phyloP scores from a whole-genome alignment of 1,140 invertebrate species.

The Drosophila truncata region DNA sequence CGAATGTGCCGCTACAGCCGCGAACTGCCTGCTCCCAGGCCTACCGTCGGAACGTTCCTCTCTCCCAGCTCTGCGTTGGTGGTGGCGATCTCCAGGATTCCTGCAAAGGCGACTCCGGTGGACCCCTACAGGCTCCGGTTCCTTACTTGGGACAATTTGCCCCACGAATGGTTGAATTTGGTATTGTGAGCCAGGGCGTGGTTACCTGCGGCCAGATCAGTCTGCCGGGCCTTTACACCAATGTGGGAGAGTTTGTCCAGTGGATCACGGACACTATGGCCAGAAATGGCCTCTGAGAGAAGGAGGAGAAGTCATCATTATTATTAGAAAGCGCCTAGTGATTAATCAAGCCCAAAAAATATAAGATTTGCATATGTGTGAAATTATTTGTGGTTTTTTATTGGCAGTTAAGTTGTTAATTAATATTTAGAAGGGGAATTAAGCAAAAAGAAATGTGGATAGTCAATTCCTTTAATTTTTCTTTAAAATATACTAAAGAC shows the following conservation, averaged over 20 bases:
- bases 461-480: too few relatives aligned
- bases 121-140: slow-evolving; percentile 75
- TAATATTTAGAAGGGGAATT: background rate
- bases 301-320: background rate
- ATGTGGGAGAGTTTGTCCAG: slow-evolving; percentile 80
- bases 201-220: slow-evolving; percentile 83
- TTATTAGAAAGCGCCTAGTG: slow-evolving; percentile 16
- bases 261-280: slow-evolving; percentile 86
- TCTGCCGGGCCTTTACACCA: slow-evolving; percentile 85
- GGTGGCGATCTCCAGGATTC: slow-evolving; percentile 86
- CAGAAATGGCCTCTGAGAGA: slow-evolving; percentile 47
- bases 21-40: slow-evolving; percentile 46
- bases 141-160: slow-evolving; percentile 51
- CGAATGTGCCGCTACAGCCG: slow-evolving; percentile 55
- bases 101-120: slow-evolving; percentile 87
- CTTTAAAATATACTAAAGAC: background rate
- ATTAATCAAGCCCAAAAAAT: slow-evolving; percentile 9
- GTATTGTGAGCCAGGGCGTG: slow-evolving; percentile 87
- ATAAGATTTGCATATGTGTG: slow-evolving; percentile 17
- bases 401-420: background rate
- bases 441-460: background rate
- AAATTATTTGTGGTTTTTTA: background rate
- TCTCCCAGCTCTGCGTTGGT: slow-evolving; percentile 68
- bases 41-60: slow-evolving; percentile 45
- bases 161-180: slow-evolving; percentile 76